Conservation (phyloP, 2,113 vertebrate species). For the Galemys pyrenaicus region DNA sequence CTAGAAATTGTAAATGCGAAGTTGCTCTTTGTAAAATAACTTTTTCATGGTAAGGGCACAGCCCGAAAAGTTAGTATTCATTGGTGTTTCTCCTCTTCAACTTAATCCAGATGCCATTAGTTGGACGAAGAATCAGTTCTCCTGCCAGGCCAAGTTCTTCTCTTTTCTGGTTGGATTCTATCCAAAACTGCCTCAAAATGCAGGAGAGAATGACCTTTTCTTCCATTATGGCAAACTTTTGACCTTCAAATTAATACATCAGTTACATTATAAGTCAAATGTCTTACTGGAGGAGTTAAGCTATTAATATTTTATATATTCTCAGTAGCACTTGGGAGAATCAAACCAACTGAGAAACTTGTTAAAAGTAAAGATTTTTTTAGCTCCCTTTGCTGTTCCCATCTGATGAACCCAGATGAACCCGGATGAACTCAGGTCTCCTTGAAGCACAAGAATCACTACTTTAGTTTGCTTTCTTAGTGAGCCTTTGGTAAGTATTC, state of each 20-base stretch:
- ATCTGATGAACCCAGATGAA: too few relatives aligned
- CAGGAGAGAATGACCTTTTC: conserved; percentile 92
- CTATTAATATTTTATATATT: background rate
- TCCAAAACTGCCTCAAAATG: conserved; percentile 89
- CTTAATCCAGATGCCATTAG: conserved; percentile 91
- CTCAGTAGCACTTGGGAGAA: too few relatives aligned
- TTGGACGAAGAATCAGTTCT: conserved; percentile 93
- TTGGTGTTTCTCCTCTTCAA: conserved; percentile 85
- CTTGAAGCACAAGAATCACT: background rate
- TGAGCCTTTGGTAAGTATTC: background rate
- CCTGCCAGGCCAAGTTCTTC: conserved; percentile 90
- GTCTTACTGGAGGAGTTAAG: background rate
- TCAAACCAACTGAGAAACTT: background rate
- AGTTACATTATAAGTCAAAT: background rate
- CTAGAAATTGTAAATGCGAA: background rate
- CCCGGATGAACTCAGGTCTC: background rate
- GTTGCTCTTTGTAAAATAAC: background rate
- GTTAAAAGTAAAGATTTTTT: background rate
- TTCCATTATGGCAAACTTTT: conserved; percentile 95
- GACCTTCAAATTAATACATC: conserved; percentile 85
- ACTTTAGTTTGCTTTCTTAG: background rate
- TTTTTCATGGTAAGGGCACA: background rate
- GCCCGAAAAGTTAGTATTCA: background rate
- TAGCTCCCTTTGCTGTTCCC: background rate
- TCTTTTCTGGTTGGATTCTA: conserved; percentile 89